Percentiles rank a stretch among this genome's conserved stretches.
These are phyloP conservation scores for Chaenocephalus aceratus DNA, from an alignment of 2,113 vertebrate species.

Conservation along the genomic window DNA sequence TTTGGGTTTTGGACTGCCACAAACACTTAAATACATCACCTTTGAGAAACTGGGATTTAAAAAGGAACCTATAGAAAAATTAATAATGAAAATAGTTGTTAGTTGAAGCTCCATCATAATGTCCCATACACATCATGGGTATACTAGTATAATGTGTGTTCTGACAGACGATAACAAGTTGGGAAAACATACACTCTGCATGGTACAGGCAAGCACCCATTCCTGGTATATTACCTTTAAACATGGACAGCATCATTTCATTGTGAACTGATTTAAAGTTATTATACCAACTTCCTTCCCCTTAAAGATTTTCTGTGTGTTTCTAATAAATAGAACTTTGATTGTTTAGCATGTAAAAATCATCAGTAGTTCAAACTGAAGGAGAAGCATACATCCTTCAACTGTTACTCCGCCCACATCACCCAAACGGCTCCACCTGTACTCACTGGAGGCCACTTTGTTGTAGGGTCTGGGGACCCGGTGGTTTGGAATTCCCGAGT, in stretches of 20 bases:
- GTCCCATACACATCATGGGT: no score
- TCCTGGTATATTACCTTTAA: neutral
- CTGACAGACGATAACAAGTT: no score
- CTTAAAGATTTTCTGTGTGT: no score
- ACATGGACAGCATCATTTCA: neutral
- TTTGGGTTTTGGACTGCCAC: no score
- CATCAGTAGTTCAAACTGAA: neutral
- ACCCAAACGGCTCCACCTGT: neutral
- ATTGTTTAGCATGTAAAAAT: slow-evolving; percentile 1
- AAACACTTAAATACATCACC: no score
- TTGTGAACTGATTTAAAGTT: neutral
- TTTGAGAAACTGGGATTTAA: no score
- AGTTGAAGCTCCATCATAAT: no score
- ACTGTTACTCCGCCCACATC: neutral
- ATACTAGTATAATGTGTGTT: no score
- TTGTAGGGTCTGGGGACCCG: slow-evolving; percentile 87
- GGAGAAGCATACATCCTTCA: neutral
- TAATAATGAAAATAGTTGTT: no score
- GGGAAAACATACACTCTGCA: no score
- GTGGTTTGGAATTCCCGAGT: slow-evolving; percentile 58
- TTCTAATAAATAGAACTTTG: neutral
- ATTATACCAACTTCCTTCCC: neutral
- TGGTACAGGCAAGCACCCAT: no score
- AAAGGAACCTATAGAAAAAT: no score
- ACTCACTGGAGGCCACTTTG: slow-evolving; percentile 92